phyloP scores from a whole-genome alignment of 2,888 invertebrate genomes.

The Muschampia plurimacula region DNA sequence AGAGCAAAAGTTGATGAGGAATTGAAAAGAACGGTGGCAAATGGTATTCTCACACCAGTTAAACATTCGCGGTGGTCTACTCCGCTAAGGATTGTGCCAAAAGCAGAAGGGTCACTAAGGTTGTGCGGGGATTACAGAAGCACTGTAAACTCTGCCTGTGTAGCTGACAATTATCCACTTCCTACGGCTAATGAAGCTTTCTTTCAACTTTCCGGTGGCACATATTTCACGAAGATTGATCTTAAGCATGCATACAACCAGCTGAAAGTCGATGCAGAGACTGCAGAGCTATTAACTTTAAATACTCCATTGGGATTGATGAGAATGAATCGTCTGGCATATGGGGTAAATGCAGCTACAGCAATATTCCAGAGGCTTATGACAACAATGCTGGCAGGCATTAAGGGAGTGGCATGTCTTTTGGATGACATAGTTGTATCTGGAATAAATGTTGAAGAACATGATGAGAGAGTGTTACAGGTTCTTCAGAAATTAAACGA shows the following conservation, averaged over 20 bases:
- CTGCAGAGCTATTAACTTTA: conserved; percentile 40
- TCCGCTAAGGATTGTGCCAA: conserved; percentile 6
- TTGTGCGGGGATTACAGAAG: conserved; percentile 5
- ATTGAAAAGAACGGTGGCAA: not conserved
- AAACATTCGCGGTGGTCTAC: conserved; percentile 8
- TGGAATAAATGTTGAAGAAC: conserved; percentile 14
- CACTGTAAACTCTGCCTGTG: not conserved
- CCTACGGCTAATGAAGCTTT: conserved; percentile 10
- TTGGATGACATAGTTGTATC: conserved; percentile 14
- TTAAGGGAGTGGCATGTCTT: conserved; percentile 38
- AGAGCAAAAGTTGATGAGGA: not conserved
- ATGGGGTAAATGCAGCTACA: conserved; percentile 41
- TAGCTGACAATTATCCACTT: conserved; percentile 1
- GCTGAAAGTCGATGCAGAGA: conserved; percentile 38
- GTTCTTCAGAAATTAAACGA: conserved; percentile 36
- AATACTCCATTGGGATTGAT: conserved; percentile 42
- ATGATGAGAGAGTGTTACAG: conserved; percentile 26
- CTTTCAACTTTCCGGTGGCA: conserved; percentile 24
- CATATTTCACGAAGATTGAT: conserved; percentile 44
- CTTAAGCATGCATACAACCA: conserved; percentile 47
- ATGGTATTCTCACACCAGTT: conserved; percentile 10
- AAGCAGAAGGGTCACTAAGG: conserved; percentile 4
- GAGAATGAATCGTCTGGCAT: conserved; percentile 42
- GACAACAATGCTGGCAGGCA: conserved; percentile 36
- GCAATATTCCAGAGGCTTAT: conserved; percentile 42